phyloP scores from a whole-genome alignment of 1,140 invertebrate species.

The Melanaphis sacchari region DNA sequence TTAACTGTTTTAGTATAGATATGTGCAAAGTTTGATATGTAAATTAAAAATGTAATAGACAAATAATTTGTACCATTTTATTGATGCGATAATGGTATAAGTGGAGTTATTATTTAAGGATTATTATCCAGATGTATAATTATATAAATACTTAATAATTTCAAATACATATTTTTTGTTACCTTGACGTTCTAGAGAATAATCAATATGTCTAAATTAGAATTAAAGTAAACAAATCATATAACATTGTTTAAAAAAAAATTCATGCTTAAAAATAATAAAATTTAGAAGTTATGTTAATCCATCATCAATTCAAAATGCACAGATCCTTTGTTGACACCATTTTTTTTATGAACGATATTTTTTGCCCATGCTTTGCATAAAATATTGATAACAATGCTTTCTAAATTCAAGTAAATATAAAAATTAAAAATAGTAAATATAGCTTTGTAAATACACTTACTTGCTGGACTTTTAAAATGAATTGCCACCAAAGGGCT shows the following conservation, averaged over 20 bases:
- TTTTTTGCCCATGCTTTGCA: conserved; percentile 91
- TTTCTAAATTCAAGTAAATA: conserved; percentile 67
- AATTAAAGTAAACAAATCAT: not conserved
- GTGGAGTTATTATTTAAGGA: not conserved
- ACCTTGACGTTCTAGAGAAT: not conserved
- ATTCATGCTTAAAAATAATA: not conserved
- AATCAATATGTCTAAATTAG: not conserved
- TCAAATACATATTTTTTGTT: not conserved
- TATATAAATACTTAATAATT: not conserved
- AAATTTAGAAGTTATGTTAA: conserved; percentile 65
- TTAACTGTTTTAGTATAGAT: not conserved
- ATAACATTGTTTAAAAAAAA: not conserved
- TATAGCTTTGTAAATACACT: conserved; percentile 43
- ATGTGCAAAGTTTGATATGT: conserved; percentile 1
- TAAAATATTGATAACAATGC: conserved; percentile 86
- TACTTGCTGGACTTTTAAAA: conserved; percentile 64
- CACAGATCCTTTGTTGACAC: conserved; percentile 79
- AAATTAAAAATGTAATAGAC: not conserved
- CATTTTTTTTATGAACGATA: conserved; percentile 78
- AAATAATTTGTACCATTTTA: not conserved
- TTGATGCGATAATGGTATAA: too few species aligned
- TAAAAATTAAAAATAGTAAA: conserved; percentile 28
- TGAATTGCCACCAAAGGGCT: conserved; percentile 70
- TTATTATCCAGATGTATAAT: not conserved
- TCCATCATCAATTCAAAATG: conserved; percentile 91